Conservation (phyloP, 1,140 invertebrate species). For the Hyphantria cunea region DNA sequence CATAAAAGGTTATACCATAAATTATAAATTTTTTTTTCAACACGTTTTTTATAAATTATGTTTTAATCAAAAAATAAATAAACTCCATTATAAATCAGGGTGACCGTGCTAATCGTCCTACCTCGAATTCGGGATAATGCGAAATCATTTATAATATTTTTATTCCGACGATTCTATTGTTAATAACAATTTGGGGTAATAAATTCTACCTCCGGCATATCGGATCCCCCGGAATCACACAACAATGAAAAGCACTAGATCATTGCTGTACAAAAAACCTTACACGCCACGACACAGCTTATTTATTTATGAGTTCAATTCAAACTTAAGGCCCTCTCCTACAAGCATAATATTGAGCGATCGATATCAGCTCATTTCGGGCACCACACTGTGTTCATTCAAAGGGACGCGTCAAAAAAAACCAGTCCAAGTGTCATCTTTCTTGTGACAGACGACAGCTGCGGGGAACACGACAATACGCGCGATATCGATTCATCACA, state of each 20-base stretch:
- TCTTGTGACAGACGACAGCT: slow-evolving; percentile 74
- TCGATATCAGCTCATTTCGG: slow-evolving; percentile 76
- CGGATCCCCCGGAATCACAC: slow-evolving; percentile 54
- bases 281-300: slow-evolving; percentile 74
- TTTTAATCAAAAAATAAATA: slow-evolving; percentile 21
- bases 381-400: slow-evolving; percentile 60
- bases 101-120: slow-evolving; percentile 31
- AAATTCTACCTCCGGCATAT: slow-evolving; percentile 50
- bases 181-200: slow-evolving; percentile 33
- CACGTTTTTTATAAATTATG: too few relatives aligned
- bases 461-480: slow-evolving; percentile 66
- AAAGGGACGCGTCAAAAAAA: slow-evolving; percentile 70
- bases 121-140: slow-evolving; percentile 23
- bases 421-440: slow-evolving; percentile 70
- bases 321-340: slow-evolving; percentile 65
- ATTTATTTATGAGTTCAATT: slow-evolving; percentile 79
- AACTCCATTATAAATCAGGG: slow-evolving; percentile 33
- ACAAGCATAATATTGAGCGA: slow-evolving; percentile 67
- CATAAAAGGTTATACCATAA: too few relatives aligned
- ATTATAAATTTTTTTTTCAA: too few relatives aligned
- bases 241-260: slow-evolving; percentile 67
- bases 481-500: slow-evolving; percentile 70
- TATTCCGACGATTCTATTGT: slow-evolving; percentile 34
- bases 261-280: slow-evolving; percentile 60
- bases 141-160: slow-evolving; percentile 33